Evolutionary conservation across 1,140 invertebrate species (phyloP).

Genomic region (Sycophaga agraensis): DNA sequence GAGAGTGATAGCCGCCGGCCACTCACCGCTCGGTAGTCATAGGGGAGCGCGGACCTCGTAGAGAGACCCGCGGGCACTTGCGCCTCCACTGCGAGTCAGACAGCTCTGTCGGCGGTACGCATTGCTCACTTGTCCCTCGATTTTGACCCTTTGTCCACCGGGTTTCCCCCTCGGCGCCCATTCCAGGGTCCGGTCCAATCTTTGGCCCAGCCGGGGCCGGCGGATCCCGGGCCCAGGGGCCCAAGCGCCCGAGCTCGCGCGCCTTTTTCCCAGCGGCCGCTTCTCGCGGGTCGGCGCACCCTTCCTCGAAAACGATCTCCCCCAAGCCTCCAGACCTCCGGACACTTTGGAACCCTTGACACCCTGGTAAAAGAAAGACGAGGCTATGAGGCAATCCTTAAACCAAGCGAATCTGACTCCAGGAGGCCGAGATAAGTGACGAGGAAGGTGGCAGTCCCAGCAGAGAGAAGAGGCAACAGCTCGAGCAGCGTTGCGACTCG

Average conservation of each 20-base stretch:
- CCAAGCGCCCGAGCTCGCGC: neutral
- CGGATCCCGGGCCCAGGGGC: no score
- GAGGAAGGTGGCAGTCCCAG: no score
- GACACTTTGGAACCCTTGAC: no score
- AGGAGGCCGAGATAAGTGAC: neutral
- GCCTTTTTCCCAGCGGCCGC: slow-evolving; percentile 3
- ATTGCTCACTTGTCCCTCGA: slow-evolving; percentile 4
- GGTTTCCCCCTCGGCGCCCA: neutral
- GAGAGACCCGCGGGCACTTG: slow-evolving; percentile 31
- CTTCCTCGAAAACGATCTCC: neutral
- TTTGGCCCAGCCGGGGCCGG: neutral
- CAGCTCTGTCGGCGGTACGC: slow-evolving; percentile 19
- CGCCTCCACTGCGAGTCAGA: neutral
- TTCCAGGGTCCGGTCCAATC: neutral
- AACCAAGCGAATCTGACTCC: accelerated
- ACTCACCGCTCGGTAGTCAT: slow-evolving; percentile 26
- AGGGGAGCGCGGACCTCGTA: slow-evolving; percentile 35
- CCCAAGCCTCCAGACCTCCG: no score
- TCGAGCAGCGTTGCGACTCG: neutral
- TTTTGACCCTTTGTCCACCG: neutral
- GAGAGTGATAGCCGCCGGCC: neutral
- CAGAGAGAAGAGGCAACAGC: neutral
- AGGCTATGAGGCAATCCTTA: neutral
- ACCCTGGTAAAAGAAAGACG: no score
- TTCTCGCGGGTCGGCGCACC: slow-evolving; percentile 19